Conservation (phyloP, 2,113 vertebrate genomes). For the Tachysurus fulvidraco region DNA sequence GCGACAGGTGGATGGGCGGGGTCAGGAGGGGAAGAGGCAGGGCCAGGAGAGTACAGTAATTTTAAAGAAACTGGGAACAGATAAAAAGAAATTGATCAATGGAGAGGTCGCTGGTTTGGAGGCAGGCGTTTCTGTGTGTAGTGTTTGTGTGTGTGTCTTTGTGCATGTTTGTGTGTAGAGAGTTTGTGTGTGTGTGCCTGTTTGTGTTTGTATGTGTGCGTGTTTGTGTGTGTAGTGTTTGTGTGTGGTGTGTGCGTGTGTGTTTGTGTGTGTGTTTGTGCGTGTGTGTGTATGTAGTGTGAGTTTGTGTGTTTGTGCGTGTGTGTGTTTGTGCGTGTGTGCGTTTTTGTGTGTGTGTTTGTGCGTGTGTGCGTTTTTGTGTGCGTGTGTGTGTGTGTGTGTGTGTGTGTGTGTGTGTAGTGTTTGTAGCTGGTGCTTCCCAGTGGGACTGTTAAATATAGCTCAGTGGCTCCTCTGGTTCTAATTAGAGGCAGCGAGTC, state of each 20-base stretch:
- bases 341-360: background rate
- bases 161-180: too few relatives aligned
- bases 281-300: too few relatives aligned
- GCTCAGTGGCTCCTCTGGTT: constrained; percentile 35
- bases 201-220: too few relatives aligned
- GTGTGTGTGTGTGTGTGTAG: background rate
- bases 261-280: too few relatives aligned
- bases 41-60: background rate
- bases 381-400: constrained; percentile 11
- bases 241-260: too few relatives aligned
- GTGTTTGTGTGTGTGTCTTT: too few relatives aligned
- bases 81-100: background rate
- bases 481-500: constrained; percentile 29
- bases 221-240: too few relatives aligned
- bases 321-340: background rate
- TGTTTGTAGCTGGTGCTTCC: constrained; percentile 25
- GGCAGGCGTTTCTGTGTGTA: too few relatives aligned
- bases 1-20: background rate
- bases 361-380: background rate
- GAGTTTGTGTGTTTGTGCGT: background rate
- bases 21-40: background rate
- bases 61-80: too few relatives aligned
- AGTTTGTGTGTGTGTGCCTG: too few relatives aligned
- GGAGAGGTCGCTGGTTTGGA: background rate
- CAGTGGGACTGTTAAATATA: constrained; percentile 38